Evolutionary conservation across 2,888 invertebrate genomes (phyloP).

Genomic region (Rhogogaster chlorosoma): DNA sequence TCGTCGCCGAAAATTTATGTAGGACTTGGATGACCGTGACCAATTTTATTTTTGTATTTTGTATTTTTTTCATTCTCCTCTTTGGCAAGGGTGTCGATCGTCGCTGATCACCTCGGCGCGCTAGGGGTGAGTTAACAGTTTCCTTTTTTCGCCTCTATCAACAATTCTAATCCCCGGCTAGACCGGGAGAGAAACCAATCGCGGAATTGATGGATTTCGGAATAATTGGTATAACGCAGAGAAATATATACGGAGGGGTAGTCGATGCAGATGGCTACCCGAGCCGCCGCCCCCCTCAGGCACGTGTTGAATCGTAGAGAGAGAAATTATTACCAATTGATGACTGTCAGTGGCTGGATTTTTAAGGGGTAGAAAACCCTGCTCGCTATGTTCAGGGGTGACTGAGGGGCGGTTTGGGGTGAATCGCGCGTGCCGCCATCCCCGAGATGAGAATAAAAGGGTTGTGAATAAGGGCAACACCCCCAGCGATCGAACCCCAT

Average conservation of each 20-base stretch:
- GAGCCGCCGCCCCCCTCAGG: background rate
- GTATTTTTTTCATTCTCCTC: background rate
- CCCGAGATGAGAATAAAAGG: slow-evolving; percentile 3
- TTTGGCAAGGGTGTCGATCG: background rate
- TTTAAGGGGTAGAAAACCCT: background rate
- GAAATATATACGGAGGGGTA: background rate
- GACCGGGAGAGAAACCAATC: slow-evolving; percentile 56
- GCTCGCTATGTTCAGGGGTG: background rate
- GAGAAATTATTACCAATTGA: slow-evolving; percentile 37
- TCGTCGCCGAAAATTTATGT: background rate
- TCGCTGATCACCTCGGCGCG: background rate
- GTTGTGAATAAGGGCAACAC: slow-evolving; percentile 42
- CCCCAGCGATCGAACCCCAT: slow-evolving; percentile 53
- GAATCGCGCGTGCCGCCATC: slow-evolving; percentile 39
- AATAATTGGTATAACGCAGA: slow-evolving; percentile 70
- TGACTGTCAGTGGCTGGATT: slow-evolving; percentile 46
- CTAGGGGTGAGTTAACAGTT: background rate
- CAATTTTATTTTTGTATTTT: background rate
- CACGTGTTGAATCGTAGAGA: slow-evolving; percentile 15
- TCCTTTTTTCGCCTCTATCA: background rate
- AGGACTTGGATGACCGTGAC: background rate
- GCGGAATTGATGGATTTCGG: slow-evolving; percentile 72
- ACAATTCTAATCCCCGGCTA: background rate
- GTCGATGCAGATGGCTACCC: slow-evolving; percentile 9
- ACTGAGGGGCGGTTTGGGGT: slow-evolving; percentile 7